Percentiles rank a stretch among this genome's conserved stretches.
phyloP scores from a whole-genome alignment of 2,113 vertebrate species.

The Vimba vimba region DNA sequence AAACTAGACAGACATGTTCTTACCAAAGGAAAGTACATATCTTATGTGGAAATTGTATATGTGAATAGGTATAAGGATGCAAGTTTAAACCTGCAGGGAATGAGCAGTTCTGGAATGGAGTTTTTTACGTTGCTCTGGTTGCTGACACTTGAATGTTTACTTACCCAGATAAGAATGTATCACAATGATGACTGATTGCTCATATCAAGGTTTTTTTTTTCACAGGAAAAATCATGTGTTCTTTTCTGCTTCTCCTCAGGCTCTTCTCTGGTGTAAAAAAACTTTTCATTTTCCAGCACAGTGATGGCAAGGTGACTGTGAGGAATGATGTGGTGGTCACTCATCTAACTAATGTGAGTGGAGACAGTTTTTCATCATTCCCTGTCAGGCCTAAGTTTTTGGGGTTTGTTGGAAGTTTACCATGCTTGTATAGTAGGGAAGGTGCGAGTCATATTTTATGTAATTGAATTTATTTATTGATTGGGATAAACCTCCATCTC shows the following conservation, averaged over 20 bases:
- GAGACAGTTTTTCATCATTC: not conserved
- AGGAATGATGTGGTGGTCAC: slow-evolving; percentile 90
- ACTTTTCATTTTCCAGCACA: slow-evolving; percentile 93
- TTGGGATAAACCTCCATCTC: not conserved
- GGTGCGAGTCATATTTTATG: not conserved
- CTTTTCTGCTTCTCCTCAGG: slow-evolving; percentile 76
- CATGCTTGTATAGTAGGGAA: not conserved
- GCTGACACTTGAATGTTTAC: not conserved
- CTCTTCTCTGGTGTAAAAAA: slow-evolving; percentile 95
- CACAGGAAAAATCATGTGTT: not conserved
- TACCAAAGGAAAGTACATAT: not conserved
- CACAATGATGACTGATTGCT: not conserved
- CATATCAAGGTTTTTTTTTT: not conserved
- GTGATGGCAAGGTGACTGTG: slow-evolving; percentile 91
- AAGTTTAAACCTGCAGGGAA: slow-evolving; percentile 11
- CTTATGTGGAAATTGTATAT: not conserved
- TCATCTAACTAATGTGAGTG: slow-evolving; percentile 92
- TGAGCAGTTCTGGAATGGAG: not conserved
- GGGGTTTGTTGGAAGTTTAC: not conserved
- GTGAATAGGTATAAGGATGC: not conserved
- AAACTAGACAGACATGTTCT: not conserved
- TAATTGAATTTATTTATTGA: not conserved
- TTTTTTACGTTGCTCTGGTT: not conserved
- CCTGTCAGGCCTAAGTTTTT: not conserved
- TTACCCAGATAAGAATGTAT: not conserved